Evolutionary conservation across 2,888 invertebrate genomes (phyloP).

Genomic region (Gerosis bhagava): DNA sequence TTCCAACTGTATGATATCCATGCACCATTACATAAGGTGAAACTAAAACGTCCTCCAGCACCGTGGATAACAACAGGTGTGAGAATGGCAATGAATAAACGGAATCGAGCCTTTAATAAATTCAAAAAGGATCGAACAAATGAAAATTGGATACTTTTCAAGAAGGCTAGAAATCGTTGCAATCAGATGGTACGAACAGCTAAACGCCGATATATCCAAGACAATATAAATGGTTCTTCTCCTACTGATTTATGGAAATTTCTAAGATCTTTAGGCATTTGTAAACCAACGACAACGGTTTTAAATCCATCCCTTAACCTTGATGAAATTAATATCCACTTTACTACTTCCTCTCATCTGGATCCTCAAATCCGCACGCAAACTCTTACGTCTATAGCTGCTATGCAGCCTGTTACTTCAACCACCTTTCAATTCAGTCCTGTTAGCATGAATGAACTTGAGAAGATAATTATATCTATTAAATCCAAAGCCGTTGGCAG

Average conservation of each 20-base stretch:
- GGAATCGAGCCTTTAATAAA: not conserved
- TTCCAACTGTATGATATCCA: too few species aligned
- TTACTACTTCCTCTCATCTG: not conserved
- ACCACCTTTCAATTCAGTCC: too few species aligned
- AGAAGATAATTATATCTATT: too few species aligned
- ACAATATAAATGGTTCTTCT: not conserved
- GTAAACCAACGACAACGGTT: not conserved
- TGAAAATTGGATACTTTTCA: not conserved
- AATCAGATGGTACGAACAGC: conserved; percentile 1
- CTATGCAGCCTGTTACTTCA: not conserved
- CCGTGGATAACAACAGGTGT: not conserved
- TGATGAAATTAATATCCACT: not conserved
- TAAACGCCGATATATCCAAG: conserved; percentile 1
- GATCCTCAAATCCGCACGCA: not conserved
- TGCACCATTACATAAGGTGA: too few species aligned
- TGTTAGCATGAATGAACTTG: too few species aligned
- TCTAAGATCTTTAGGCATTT: not conserved
- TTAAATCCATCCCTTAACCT: not conserved
- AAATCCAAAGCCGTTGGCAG: not conserved
- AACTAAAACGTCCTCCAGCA: too few species aligned
- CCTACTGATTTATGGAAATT: conserved; percentile 3
- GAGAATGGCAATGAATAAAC: not conserved
- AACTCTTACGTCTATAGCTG: not conserved
- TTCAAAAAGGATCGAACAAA: not conserved
- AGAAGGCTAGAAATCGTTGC: not conserved